phyloP scores from a whole-genome alignment of 2,888 invertebrate species.

The Caradrina kadenii region DNA sequence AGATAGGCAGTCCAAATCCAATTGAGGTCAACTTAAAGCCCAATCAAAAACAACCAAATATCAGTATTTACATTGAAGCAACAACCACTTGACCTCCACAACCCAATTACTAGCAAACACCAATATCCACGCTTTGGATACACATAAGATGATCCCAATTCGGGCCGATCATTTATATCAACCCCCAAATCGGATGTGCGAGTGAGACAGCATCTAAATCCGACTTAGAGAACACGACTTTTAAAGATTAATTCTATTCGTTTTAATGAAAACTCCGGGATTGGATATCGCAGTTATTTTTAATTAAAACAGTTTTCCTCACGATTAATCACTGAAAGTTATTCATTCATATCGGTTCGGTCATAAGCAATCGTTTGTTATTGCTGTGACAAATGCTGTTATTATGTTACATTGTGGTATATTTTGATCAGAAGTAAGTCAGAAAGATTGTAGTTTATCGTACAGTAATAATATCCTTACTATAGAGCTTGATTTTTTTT shows the following conservation, averaged over 20 bases:
- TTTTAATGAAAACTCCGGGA: conserved; percentile 56
- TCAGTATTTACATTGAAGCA: conserved; percentile 15
- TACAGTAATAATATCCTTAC: too few relatives aligned
- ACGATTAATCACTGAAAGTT: conserved; percentile 68
- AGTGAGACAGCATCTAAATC: conserved; percentile 45
- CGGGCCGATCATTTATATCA: conserved; percentile 33
- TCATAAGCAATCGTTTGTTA: conserved; percentile 56
- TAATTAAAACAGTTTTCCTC: conserved; percentile 73
- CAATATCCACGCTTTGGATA: conserved; percentile 13
- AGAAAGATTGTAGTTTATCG: not conserved
- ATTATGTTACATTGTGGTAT: conserved; percentile 10
- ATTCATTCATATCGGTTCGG: conserved; percentile 62
- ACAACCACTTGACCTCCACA: conserved; percentile 6
- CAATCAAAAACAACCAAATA: conserved; percentile 15
- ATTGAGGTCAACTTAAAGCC: conserved; percentile 5
- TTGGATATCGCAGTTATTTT: conserved; percentile 70
- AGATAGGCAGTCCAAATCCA: not conserved
- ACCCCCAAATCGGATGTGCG: conserved; percentile 24
- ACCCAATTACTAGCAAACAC: conserved; percentile 25
- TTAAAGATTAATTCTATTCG: conserved; percentile 59
- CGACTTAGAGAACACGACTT: conserved; percentile 57
- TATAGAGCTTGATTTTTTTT: too few relatives aligned
- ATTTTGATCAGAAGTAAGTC: conserved; percentile 13
- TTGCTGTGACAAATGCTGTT: conserved; percentile 41
- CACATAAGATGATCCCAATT: conserved; percentile 33